These are phyloP conservation scores for Psophia crepitans DNA, from an alignment of 2,113 vertebrate species.

Conservation along the genomic window DNA sequence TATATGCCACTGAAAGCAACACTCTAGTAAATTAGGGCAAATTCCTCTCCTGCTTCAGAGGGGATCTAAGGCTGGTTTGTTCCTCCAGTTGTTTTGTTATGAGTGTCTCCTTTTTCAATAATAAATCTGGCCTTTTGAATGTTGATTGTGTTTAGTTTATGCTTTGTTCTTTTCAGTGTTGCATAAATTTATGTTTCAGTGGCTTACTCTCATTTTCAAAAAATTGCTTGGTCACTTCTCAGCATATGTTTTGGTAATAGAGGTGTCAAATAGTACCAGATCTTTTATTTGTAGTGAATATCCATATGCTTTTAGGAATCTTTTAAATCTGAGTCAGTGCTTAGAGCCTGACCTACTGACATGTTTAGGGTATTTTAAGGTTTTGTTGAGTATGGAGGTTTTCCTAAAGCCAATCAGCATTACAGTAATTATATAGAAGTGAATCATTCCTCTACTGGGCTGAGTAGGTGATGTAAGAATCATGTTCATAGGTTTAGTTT, in stretches of 20 bases:
- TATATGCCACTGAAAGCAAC: not conserved
- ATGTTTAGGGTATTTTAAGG: not conserved
- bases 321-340: not conserved
- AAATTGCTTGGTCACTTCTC: not conserved
- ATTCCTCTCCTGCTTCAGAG: not conserved
- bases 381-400: not conserved
- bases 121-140: not conserved
- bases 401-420: not conserved
- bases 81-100: not conserved
- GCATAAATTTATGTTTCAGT: not conserved
- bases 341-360: not conserved
- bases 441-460: not conserved
- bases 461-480: not conserved
- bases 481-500: not conserved
- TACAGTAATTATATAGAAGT: not conserved
- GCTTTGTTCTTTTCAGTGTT: not conserved
- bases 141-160: not conserved
- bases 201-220: not conserved
- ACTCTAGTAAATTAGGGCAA: no score
- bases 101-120: not conserved
- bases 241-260: not conserved
- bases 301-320: not conserved
- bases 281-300: not conserved
- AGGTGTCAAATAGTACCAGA: not conserved
- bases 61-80: accelerated